phyloP scores from a whole-genome alignment of 2,888 invertebrate genomes.

The Nephrotoma appendiculata region DNA sequence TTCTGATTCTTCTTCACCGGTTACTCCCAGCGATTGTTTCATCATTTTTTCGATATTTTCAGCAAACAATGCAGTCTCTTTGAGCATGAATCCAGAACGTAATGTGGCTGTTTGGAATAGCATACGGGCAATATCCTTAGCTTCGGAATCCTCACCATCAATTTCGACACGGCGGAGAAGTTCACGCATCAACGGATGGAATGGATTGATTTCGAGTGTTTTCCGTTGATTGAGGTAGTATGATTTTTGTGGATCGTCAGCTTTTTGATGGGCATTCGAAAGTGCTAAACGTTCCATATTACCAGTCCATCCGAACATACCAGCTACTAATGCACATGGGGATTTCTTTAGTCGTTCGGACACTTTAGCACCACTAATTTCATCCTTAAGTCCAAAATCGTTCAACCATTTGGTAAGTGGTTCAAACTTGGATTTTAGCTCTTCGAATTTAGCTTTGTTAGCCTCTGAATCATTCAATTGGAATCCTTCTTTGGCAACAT shows the following conservation, averaged over 20 bases:
- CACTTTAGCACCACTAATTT: slow-evolving; percentile 63
- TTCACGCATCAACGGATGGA: slow-evolving; percentile 91
- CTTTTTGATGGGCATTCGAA: slow-evolving; percentile 92
- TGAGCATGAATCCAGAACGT: slow-evolving; percentile 84
- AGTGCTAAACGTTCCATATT: slow-evolving; percentile 96
- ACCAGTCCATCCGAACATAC: slow-evolving; percentile 97
- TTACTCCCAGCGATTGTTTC: slow-evolving; percentile 60
- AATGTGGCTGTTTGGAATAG: slow-evolving; percentile 88
- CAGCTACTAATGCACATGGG: slow-evolving; percentile 92
- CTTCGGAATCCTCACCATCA: slow-evolving; percentile 60
- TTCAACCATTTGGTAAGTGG: slow-evolving; percentile 84
- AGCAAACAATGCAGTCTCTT: slow-evolving; percentile 77
- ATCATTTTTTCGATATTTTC: slow-evolving; percentile 83
- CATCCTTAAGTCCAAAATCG: slow-evolving; percentile 64
- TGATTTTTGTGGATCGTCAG: slow-evolving; percentile 78
- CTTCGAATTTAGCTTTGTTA: slow-evolving; percentile 61
- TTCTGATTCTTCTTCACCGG: slow-evolving; percentile 50
- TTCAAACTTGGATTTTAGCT: slow-evolving; percentile 63
- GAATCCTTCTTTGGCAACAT: slow-evolving; percentile 97
- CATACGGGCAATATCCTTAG: slow-evolving; percentile 73
- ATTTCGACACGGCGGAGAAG: slow-evolving; percentile 67
- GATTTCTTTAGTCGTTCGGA: slow-evolving; percentile 83
- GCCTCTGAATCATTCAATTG: slow-evolving; percentile 58
- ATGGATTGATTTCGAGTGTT: slow-evolving; percentile 91
- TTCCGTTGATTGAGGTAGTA: slow-evolving; percentile 89